Conservation (phyloP, 1,140 invertebrate species). For the Camponotus pennsylvanicus region DNA sequence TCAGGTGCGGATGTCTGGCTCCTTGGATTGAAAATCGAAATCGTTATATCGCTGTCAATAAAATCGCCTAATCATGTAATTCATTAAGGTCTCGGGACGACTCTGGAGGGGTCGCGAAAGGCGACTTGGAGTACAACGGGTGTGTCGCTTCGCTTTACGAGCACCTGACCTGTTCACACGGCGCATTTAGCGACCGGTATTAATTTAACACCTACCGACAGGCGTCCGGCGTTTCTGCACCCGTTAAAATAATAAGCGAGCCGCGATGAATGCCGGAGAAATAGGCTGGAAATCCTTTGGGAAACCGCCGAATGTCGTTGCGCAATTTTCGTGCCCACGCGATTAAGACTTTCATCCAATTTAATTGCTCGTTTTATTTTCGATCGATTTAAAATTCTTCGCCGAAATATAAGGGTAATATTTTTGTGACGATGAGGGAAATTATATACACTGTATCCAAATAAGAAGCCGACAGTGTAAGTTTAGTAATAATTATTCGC, state of each 20-base stretch:
- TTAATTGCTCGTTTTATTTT: conserved; percentile 52
- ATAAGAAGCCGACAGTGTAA: conserved; percentile 56
- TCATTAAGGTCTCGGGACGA: conserved; percentile 73
- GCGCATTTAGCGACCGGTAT: conserved; percentile 72
- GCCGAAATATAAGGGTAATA: too few relatives aligned
- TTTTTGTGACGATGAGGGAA: conserved; percentile 32
- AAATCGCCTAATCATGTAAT: conserved; percentile 82
- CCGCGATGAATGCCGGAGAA: conserved; percentile 43
- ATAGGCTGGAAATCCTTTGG: conserved; percentile 60
- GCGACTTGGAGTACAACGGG: conserved; percentile 42
- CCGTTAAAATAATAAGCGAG: conserved; percentile 72
- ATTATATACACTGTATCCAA: not conserved
- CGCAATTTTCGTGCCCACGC: conserved; percentile 35
- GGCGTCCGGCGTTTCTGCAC: conserved; percentile 33
- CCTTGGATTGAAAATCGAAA: not conserved
- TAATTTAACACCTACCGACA: conserved; percentile 73
- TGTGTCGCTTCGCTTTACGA: conserved; percentile 55
- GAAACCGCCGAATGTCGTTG: conserved; percentile 57
- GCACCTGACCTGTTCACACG: conserved; percentile 74
- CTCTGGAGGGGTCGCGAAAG: conserved; percentile 7
- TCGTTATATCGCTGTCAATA: conserved; percentile 12
- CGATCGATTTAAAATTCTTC: too few relatives aligned
- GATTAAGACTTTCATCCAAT: conserved; percentile 51
- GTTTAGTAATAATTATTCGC: conserved; percentile 49
- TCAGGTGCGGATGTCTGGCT: not conserved